Evolutionary conservation across 2,113 vertebrate species (phyloP).

Genomic region (Pedionomus torquatus): DNA sequence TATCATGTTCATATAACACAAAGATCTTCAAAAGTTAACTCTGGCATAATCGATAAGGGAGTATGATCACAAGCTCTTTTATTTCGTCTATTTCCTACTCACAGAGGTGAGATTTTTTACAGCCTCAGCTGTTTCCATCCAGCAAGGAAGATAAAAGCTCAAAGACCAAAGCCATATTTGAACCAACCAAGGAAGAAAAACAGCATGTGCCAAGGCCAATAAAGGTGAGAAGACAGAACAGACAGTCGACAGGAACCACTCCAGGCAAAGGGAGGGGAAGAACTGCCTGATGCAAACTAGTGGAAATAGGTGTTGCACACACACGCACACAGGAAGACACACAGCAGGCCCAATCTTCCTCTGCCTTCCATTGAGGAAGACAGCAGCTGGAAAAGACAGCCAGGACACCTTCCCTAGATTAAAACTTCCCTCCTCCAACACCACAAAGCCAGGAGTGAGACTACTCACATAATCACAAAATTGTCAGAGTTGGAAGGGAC

Average conservation of each 20-base stretch:
- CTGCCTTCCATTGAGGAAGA: not conserved
- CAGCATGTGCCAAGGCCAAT: not conserved
- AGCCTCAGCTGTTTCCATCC: not conserved
- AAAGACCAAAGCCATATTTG: not conserved
- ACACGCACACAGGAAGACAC: rapidly evolving
- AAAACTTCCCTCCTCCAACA: not conserved
- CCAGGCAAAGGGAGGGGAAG: not conserved
- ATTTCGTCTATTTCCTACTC: not conserved
- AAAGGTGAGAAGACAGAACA: not conserved
- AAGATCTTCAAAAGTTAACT: not conserved
- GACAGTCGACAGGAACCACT: not conserved
- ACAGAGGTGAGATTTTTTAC: not conserved
- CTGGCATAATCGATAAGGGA: not conserved
- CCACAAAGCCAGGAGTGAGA: not conserved
- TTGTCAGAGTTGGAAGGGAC: too few relatives aligned
- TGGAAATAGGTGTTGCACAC: not conserved
- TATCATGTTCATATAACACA: not conserved
- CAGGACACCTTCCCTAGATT: not conserved
- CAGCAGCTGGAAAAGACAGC: not conserved
- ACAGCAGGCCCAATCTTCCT: not conserved
- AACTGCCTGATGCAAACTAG: not conserved
- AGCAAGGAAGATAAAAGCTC: not conserved
- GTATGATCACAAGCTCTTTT: not conserved
- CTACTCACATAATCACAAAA: too few relatives aligned
- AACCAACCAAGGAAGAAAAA: not conserved